Percentiles rank a stretch among this genome's conserved stretches.
Conservation (phyloP, 1,140 invertebrate genomes). For the Cherax quadricarinatus region DNA sequence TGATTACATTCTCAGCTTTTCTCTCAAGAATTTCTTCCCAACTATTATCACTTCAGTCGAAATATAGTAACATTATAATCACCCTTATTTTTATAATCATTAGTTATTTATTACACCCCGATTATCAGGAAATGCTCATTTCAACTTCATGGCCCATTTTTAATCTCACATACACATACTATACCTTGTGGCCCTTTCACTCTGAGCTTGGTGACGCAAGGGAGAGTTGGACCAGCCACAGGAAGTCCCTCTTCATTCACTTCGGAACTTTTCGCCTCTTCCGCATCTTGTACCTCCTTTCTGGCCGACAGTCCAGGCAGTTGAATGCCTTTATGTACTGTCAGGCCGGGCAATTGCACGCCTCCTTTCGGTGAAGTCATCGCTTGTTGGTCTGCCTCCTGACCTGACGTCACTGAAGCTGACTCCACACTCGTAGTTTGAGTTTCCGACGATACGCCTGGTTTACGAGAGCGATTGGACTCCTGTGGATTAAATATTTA, state of each 20-base stretch:
- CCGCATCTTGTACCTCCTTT: neutral
- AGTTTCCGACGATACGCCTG: slow-evolving; percentile 33
- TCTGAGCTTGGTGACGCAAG: slow-evolving; percentile 47
- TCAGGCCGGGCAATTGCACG: slow-evolving; percentile 38
- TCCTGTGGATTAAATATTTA: slow-evolving; percentile 17
- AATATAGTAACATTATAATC: too few species aligned
- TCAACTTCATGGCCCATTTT: too few species aligned
- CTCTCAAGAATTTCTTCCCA: too few species aligned
- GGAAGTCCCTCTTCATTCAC: slow-evolving; percentile 31
- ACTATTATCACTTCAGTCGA: too few species aligned
- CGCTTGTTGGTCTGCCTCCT: slow-evolving; percentile 4
- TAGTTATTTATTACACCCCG: too few species aligned
- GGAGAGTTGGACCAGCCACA: slow-evolving; percentile 33
- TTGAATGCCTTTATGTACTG: slow-evolving; percentile 20
- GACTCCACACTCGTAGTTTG: slow-evolving; percentile 22
- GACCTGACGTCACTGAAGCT: neutral
- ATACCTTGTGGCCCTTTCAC: slow-evolving; percentile 61
- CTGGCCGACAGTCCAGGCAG: neutral
- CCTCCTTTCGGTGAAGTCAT: slow-evolving; percentile 29
- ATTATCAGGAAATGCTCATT: neutral
- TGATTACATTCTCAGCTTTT: too few species aligned
- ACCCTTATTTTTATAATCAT: too few species aligned
- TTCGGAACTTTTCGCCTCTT: neutral
- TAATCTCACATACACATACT: neutral
- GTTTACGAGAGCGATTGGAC: slow-evolving; percentile 40